These are phyloP conservation scores for Nomada lathburiana DNA, from an alignment of 2,888 invertebrate genomes.

Conservation along the genomic window DNA sequence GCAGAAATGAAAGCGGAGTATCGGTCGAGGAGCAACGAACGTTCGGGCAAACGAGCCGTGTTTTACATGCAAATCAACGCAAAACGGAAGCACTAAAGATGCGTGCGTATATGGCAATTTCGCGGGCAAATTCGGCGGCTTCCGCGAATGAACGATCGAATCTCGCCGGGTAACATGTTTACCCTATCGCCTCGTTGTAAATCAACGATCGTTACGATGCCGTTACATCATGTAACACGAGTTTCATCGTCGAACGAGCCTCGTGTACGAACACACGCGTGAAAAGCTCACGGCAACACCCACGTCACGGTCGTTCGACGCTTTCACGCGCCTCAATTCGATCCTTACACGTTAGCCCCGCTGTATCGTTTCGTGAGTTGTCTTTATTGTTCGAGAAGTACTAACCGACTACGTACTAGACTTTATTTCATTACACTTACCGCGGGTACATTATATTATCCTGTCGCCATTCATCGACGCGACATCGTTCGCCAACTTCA, in stretches of 20 bases:
- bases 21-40: not conserved
- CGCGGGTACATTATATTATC: not conserved
- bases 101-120: conserved; percentile 10
- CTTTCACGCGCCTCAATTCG: conserved; percentile 67
- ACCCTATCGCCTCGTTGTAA: conserved; percentile 60
- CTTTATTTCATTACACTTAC: conserved; percentile 1
- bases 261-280: conserved; percentile 24
- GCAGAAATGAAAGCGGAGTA: not conserved
- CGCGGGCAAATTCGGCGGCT: conserved; percentile 24
- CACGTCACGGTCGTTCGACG: conserved; percentile 68
- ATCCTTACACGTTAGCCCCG: conserved; percentile 70
- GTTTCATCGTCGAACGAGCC: conserved; percentile 46
- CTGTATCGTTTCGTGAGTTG: conserved; percentile 49
- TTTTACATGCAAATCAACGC: conserved; percentile 20
- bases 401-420: not conserved
- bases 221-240: conserved; percentile 72
- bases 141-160: conserved; percentile 22
- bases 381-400: conserved; percentile 53
- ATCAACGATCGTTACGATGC: conserved; percentile 71
- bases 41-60: not conserved
- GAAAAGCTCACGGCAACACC: conserved; percentile 68
- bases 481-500: not conserved
- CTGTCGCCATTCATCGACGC: too few species aligned
- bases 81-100: conserved; percentile 37
- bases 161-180: conserved; percentile 18